Conservation (phyloP, 2,888 invertebrate species). For the Drosophila recens region DNA sequence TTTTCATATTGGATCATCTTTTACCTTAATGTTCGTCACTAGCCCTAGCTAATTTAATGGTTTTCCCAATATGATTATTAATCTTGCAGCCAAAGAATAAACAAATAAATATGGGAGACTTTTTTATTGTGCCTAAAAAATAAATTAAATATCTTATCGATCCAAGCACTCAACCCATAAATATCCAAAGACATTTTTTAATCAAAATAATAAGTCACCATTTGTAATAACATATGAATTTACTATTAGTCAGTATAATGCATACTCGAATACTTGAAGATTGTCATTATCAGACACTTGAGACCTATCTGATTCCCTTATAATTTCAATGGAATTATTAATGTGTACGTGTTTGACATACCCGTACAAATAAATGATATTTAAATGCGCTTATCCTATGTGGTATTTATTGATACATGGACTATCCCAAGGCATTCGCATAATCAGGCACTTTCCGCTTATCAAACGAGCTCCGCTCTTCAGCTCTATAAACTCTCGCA, state of each 20-base stretch:
- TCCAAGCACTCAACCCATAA: neutral
- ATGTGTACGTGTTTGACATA: neutral
- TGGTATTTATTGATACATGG: neutral
- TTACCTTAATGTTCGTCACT: neutral
- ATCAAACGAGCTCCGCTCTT: slow-evolving; percentile 13
- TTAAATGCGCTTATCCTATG: neutral
- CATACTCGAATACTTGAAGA: neutral
- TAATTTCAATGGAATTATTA: neutral
- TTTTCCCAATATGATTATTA: neutral
- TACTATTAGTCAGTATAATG: neutral
- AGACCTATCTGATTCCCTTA: slow-evolving; percentile 1
- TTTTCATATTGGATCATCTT: neutral
- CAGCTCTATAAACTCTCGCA: neutral
- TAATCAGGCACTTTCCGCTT: slow-evolving; percentile 23
- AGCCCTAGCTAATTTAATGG: neutral
- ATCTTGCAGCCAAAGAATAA: neutral
- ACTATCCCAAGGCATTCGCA: slow-evolving; percentile 12
- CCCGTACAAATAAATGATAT: neutral
- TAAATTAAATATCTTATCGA: neutral
- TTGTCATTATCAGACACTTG: neutral
- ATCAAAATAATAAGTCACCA: neutral
- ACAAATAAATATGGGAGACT: neutral
- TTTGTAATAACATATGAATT: neutral
- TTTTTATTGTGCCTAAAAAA: neutral
- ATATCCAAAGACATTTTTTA: neutral